Conservation (phyloP, 2,888 invertebrate species). For the Eupithecia inturbata region DNA sequence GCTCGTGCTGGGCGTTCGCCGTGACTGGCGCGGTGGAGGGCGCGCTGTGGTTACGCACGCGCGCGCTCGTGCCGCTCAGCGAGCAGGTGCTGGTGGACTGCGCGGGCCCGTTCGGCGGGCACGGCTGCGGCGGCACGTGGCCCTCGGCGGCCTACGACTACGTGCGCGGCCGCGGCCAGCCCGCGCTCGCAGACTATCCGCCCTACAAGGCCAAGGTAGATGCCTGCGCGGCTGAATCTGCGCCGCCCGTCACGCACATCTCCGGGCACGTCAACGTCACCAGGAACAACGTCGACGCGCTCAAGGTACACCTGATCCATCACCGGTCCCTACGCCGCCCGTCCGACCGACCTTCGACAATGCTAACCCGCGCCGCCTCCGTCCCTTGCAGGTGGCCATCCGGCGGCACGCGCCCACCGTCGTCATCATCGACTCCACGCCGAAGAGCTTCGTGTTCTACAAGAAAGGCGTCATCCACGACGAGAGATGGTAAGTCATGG, state of each 20-base stretch:
- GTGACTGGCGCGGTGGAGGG: constrained; percentile 76
- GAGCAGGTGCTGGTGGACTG: constrained; percentile 76
- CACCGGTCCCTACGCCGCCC: neutral
- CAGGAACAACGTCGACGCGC: constrained; percentile 60
- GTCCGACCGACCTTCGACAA: neutral
- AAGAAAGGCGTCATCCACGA: constrained; percentile 66
- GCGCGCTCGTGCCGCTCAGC: constrained; percentile 66
- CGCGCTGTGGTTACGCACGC: constrained; percentile 66
- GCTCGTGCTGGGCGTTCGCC: constrained; percentile 78
- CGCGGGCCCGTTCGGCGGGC: constrained; percentile 63
- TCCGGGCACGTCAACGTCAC: constrained; percentile 71
- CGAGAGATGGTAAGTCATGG: constrained; percentile 62
- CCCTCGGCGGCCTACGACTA: constrained; percentile 70
- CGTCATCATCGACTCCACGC: constrained; percentile 64
- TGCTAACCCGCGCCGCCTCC: neutral
- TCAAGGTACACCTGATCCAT: constrained; percentile 58
- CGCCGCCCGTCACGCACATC: constrained; percentile 68
- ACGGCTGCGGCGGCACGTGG: constrained; percentile 72
- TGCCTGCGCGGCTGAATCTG: constrained; percentile 55
- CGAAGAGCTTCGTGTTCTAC: constrained; percentile 61
- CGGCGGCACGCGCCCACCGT: constrained; percentile 66
- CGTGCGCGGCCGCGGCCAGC: constrained; percentile 62
- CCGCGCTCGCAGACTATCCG: constrained; percentile 62
- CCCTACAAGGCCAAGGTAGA: constrained; percentile 52
- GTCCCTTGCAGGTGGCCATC: constrained; percentile 63